phyloP scores from a whole-genome alignment of 1,140 invertebrate species.

The Heliconius hermathena region DNA sequence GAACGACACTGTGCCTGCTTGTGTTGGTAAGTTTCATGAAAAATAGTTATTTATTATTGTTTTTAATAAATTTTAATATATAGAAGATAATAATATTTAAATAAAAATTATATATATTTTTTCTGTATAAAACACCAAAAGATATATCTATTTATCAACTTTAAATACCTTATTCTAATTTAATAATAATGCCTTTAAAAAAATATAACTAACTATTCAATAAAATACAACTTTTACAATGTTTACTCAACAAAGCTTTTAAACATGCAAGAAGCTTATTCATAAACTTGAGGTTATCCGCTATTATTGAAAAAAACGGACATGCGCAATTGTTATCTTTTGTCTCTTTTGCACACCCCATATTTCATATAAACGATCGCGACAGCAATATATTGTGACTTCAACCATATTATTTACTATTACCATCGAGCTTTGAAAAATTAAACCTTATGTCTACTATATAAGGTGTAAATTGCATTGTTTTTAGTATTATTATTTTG shows the following conservation, averaged over 20 bases:
- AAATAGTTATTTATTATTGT: neutral
- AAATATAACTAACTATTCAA: no score
- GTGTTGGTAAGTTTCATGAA: slow-evolving; percentile 81
- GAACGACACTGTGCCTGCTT: slow-evolving; percentile 83
- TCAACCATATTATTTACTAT: slow-evolving; percentile 54
- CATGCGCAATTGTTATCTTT: slow-evolving; percentile 51
- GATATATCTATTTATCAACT: no score
- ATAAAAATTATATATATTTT: no score
- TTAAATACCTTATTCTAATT: no score
- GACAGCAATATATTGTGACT: slow-evolving; percentile 51
- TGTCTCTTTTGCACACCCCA: slow-evolving; percentile 43
- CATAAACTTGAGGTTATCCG: slow-evolving; percentile 33
- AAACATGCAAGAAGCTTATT: slow-evolving; percentile 19
- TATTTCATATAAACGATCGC: slow-evolving; percentile 48
- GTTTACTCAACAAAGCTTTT: slow-evolving; percentile 20
- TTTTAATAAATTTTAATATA: no score
- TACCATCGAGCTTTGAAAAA: slow-evolving; percentile 35
- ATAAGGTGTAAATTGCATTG: slow-evolving; percentile 41
- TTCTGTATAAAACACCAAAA: no score
- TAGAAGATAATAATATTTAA: no score
- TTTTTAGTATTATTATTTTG: slow-evolving; percentile 58
- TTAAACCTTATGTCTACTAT: slow-evolving; percentile 40
- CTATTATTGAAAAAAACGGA: slow-evolving; percentile 42
- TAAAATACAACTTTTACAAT: slow-evolving; percentile 1
- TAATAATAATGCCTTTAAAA: no score